Base-by-base conservation (phyloP, 2,113 vertebrate genomes). In the Athene cunicularia region DNA sequence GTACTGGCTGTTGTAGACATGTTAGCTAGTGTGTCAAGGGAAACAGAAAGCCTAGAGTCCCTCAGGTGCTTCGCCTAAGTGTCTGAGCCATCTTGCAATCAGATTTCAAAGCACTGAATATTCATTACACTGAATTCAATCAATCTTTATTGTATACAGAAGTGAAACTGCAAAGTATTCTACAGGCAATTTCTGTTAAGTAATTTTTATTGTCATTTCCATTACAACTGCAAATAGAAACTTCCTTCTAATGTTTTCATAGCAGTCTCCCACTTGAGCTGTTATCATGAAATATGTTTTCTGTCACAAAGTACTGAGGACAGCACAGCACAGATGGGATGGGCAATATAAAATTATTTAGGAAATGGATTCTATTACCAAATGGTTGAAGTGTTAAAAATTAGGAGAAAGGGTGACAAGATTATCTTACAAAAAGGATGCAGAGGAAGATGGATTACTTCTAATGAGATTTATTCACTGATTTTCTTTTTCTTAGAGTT, bases 201-300 rank as follows among this genome's bases (percentile, higher is more conserved):
- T 55, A 85, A 66, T 94, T 96, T 94, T 96, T 88, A 88, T 87
- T 91, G 89, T 56, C 15, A 90, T 94, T 94, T 91, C 80, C 89
- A 77, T 74, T 89, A 59, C 73, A 84, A 66, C 59, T 88, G 66
- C 60, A 84, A 95, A 95, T 83, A 95, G 86, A 87, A 95, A 64
- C 62, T 62, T 92, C 52, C 32, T 93, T 18, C 64, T 74, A 79
- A 72, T 72, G 43, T 94, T 95, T 95, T 89, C 77, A 58, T 62
- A 95, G 52, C 60, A 79, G 60, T 94, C 86, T 94, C 83, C 86
- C 86, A 87, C 60, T 82, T 88, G 70, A 91, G 66, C 70, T 97
- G 86, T 82, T 87, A 88, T 17, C 75, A 41, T 62, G 60, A 97
- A 90, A 84, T 56, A 82, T 16, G 43, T 84, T 93, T 88, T 88